Percentiles rank a stretch among this genome's conserved stretches.
These are phyloP conservation scores for Ooceraea biroi DNA, from an alignment of 1,140 invertebrate species.

Conservation along the genomic window DNA sequence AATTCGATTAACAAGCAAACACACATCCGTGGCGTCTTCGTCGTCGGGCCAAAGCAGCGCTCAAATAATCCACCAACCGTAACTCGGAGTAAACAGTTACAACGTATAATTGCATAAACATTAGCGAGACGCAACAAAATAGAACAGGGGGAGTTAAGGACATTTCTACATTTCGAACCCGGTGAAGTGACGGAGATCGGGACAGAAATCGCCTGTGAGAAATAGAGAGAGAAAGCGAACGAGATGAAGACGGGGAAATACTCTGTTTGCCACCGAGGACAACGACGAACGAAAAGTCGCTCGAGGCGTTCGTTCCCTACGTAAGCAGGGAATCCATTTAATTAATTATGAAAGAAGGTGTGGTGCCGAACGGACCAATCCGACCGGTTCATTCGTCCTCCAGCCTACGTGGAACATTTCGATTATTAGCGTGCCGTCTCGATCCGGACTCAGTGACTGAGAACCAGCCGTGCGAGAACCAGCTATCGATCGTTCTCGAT, in stretches of 20 bases:
- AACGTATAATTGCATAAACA: slow-evolving; percentile 61
- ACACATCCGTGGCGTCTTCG: slow-evolving; percentile 20
- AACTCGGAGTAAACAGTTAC: slow-evolving; percentile 58
- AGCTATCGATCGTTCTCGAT: slow-evolving; percentile 4
- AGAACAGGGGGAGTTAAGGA: slow-evolving; percentile 19
- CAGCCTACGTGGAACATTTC: slow-evolving; percentile 76
- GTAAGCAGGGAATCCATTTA: slow-evolving; percentile 62
- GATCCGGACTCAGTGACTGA: slow-evolving; percentile 79
- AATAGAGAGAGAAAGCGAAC: neutral
- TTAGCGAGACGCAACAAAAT: slow-evolving; percentile 54
- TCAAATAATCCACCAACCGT: slow-evolving; percentile 41
- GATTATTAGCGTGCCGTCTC: slow-evolving; percentile 78
- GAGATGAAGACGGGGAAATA: neutral
- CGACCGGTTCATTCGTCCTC: slow-evolving; percentile 82
- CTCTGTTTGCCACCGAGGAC: slow-evolving; percentile 12
- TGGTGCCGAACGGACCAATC: slow-evolving; percentile 83
- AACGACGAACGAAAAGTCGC: slow-evolving; percentile 18
- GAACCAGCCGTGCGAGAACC: slow-evolving; percentile 67
- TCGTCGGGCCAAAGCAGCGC: slow-evolving; percentile 17
- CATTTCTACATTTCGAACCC: slow-evolving; percentile 41
- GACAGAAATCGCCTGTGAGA: neutral
- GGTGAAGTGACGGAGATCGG: neutral
- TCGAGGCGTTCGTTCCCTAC: slow-evolving; percentile 32
- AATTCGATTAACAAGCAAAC: slow-evolving; percentile 47
- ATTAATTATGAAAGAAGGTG: slow-evolving; percentile 85